These are phyloP conservation scores for Propithecus deckenii DNA, from an alignment of 2,797 vertebrate genomes.

Conservation along the genomic window DNA sequence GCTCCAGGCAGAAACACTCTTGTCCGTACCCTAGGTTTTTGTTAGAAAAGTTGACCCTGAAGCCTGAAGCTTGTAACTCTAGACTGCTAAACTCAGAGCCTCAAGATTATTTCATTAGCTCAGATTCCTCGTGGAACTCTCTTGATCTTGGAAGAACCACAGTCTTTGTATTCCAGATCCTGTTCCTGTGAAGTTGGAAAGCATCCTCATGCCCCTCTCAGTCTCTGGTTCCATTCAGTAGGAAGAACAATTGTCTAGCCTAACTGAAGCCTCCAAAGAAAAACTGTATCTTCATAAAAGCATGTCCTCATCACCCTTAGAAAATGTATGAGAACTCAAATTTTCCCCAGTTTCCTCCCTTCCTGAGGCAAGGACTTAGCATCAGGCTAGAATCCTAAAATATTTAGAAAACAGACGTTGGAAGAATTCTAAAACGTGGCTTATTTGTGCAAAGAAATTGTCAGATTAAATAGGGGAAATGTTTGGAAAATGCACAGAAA, in stretches of 20 bases:
- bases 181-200: background rate
- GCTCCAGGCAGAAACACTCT: background rate
- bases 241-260: background rate
- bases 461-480: background rate
- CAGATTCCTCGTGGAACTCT: background rate
- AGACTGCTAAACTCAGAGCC: background rate
- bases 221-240: background rate
- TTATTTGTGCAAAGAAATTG: background rate
- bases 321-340: background rate
- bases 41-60: background rate
- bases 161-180: background rate
- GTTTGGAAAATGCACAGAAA: background rate
- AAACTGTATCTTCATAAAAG: background rate
- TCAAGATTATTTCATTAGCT: background rate
- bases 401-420: background rate
- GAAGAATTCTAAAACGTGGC: background rate
- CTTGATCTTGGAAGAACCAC: background rate
- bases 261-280: background rate
- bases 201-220: background rate
- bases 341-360: background rate
- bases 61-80: background rate
- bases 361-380: background rate
- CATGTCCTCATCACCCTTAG: background rate
- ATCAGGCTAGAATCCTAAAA: background rate
- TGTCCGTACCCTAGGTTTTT: background rate